Evolutionary conservation across 2,888 invertebrate genomes (phyloP).

Genomic region (Ophonus ardosiacus): DNA sequence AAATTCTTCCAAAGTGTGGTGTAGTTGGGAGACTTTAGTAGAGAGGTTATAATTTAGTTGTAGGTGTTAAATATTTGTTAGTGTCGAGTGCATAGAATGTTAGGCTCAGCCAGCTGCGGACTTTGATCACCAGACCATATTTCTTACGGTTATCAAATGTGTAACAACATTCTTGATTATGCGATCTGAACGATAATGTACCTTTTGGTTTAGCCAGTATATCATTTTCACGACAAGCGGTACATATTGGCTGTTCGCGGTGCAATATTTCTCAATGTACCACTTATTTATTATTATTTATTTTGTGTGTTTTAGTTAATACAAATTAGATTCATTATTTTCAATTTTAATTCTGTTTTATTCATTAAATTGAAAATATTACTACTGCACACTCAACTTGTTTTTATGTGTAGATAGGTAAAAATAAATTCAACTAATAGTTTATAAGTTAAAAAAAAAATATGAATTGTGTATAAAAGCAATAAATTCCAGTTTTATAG

Average conservation of each 20-base stretch:
- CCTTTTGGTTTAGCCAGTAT: no score
- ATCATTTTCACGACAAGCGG: constrained; percentile 30
- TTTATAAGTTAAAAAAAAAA: no score
- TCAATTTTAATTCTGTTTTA: background rate
- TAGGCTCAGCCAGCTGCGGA: constrained; percentile 73
- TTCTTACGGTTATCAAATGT: constrained; percentile 49
- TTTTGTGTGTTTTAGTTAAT: constrained; percentile 33
- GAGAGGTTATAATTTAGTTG: constrained; percentile 24
- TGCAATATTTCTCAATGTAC: constrained; percentile 26
- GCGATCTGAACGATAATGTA: constrained; percentile 60
- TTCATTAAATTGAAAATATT: no score
- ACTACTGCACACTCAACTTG: background rate
- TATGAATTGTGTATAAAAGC: no score
- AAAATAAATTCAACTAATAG: no score
- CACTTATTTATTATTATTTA: constrained; percentile 32
- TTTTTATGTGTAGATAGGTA: no score
- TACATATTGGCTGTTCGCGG: constrained; percentile 5
- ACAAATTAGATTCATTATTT: constrained; percentile 20
- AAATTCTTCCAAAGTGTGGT: background rate
- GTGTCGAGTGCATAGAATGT: constrained; percentile 76
- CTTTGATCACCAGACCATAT: constrained; percentile 47
- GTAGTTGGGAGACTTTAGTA: background rate
- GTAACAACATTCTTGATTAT: constrained; percentile 62
- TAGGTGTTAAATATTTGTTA: constrained; percentile 66
- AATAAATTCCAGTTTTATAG: no score